A percentile compares a stretch with the other conserved stretches of the same genome.
Conservation (phyloP, 1,140 invertebrate species). For the Rhopalosiphum maidis region DNA sequence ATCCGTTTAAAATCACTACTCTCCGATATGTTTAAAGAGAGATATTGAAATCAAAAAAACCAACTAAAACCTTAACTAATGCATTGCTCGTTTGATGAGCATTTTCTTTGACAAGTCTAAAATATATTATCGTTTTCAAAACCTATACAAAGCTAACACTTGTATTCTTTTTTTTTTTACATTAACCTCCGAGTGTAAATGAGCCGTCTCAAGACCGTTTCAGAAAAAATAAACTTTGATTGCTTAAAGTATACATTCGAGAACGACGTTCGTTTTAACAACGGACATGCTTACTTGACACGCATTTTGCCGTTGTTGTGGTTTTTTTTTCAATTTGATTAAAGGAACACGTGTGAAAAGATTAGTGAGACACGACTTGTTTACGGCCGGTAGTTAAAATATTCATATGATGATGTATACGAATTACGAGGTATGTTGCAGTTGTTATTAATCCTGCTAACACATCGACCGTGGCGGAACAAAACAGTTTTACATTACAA, state of each 20-base stretch:
- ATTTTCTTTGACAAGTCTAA: background rate
- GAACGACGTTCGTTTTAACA: background rate
- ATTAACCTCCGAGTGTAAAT: conserved; percentile 15
- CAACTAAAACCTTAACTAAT: background rate
- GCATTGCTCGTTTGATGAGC: background rate
- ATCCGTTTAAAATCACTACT: background rate
- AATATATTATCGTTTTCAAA: background rate
- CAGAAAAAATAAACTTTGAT: conserved; percentile 21
- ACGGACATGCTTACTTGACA: conserved; percentile 19
- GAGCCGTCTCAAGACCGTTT: conserved; percentile 7
- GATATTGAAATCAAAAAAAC: background rate
- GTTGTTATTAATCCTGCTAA: background rate
- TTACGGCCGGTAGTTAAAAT: conserved; percentile 8
- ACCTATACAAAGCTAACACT: background rate
- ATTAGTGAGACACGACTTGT: conserved; percentile 14
- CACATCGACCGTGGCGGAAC: conserved; percentile 12
- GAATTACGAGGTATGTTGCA: background rate
- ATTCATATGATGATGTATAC: background rate
- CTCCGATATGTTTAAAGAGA: background rate
- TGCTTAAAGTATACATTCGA: background rate
- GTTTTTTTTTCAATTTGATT: background rate
- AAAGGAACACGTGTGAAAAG: background rate
- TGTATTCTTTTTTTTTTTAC: background rate
- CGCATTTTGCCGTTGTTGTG: background rate
- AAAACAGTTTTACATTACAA: conserved; percentile 25